A percentile compares a stretch with the other conserved stretches of the same genome.
phyloP scores from a whole-genome alignment of 2,888 invertebrate species.

The Embidobia sp. region DNA sequence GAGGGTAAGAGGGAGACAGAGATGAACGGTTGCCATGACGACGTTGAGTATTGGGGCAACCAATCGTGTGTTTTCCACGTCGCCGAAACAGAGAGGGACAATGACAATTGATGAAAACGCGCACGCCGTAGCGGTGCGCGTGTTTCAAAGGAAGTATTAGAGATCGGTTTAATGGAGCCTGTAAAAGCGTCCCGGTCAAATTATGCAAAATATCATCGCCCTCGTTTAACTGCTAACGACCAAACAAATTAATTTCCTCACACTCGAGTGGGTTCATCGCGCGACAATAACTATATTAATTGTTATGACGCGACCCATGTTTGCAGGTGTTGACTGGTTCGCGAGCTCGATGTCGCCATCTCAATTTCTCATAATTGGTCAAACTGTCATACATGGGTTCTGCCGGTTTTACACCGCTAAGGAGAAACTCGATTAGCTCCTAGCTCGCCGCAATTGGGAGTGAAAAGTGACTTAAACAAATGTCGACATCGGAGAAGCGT shows the following conservation, averaged over 20 bases:
- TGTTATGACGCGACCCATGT: background rate
- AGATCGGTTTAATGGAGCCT: conserved; percentile 40
- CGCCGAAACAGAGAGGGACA: conserved; percentile 68
- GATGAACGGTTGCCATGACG: conserved; percentile 77
- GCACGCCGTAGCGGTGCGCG: conserved; percentile 5
- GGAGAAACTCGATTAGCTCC: conserved; percentile 47
- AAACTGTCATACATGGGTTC: conserved; percentile 43
- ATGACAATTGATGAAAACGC: conserved; percentile 71
- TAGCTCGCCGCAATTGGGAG: conserved; percentile 48
- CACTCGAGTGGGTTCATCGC: no score
- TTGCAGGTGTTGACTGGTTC: conserved; percentile 9
- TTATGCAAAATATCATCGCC: conserved; percentile 7
- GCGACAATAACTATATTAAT: conserved; percentile 6
- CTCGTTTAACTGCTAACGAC: no score
- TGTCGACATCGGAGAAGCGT: conserved; percentile 58
- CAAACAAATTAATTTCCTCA: conserved; percentile 9
- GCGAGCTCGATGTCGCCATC: no score
- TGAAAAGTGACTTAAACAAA: conserved; percentile 55
- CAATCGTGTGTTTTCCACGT: conserved; percentile 72
- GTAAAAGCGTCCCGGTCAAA: conserved; percentile 1
- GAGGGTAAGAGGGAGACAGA: conserved; percentile 60
- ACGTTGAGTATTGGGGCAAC: conserved; percentile 75
- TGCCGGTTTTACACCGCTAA: conserved; percentile 32
- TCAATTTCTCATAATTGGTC: conserved; percentile 29
- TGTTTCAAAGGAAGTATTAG: conserved; percentile 29